These are phyloP conservation scores for Cordilura impudica DNA, from an alignment of 2,888 invertebrate species.

Conservation along the genomic window DNA sequence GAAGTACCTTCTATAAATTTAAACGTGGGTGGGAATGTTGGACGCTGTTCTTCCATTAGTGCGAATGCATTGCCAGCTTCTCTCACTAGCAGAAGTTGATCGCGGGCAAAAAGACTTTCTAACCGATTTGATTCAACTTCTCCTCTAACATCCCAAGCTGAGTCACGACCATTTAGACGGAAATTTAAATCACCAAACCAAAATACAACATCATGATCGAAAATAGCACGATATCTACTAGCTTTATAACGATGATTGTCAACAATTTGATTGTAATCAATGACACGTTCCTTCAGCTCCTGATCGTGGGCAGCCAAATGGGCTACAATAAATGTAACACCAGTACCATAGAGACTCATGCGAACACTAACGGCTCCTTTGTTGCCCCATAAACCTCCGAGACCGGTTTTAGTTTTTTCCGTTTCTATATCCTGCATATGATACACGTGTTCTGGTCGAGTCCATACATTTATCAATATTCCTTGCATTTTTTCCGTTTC, in stretches of 20 bases:
- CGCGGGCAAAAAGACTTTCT: conserved; percentile 83
- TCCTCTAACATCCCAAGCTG: conserved; percentile 84
- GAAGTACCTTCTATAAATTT: conserved; percentile 88
- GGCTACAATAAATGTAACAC: conserved; percentile 91
- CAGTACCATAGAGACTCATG: conserved; percentile 92
- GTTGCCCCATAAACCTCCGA: conserved; percentile 89
- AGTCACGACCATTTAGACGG: conserved; percentile 84
- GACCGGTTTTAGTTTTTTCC: conserved; percentile 91
- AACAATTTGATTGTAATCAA: conserved; percentile 92
- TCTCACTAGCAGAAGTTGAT: conserved; percentile 87
- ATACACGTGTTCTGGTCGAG: conserved; percentile 86
- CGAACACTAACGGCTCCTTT: conserved; percentile 94
- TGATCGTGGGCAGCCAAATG: conserved; percentile 95
- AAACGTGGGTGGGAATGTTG: conserved; percentile 91
- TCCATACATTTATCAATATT: conserved; percentile 87
- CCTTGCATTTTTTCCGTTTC: conserved; percentile 91
- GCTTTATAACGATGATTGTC: conserved; percentile 88
- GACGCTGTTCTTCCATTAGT: conserved; percentile 85
- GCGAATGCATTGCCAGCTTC: conserved; percentile 88
- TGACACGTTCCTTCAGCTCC: conserved; percentile 87
- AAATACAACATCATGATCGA: conserved; percentile 96
- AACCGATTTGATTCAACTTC: conserved; percentile 83
- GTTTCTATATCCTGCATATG: conserved; percentile 90
- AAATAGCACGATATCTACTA: conserved; percentile 87
- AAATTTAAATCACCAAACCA: conserved; percentile 96